Percentiles rank a stretch among this genome's conserved stretches.
Evolutionary conservation across 2,113 vertebrate species (phyloP).

Genomic region (Chloebia gouldiae): DNA sequence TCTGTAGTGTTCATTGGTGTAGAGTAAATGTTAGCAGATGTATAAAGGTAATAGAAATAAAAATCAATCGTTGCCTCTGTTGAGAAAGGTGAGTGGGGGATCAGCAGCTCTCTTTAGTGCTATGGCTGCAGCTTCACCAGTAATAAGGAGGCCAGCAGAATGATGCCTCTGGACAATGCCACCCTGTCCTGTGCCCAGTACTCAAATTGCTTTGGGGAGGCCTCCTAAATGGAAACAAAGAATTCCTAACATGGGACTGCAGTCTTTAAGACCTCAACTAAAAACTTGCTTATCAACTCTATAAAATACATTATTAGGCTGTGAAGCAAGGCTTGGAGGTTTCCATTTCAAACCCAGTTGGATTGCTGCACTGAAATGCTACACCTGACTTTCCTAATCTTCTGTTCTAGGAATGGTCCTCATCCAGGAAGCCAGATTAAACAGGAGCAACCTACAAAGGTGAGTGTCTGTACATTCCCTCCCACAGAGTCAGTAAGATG

Average conservation of each 20-base stretch:
- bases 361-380: not conserved
- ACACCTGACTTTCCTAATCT: not conserved
- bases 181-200: not conserved
- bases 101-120: not conserved
- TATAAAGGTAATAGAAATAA: not conserved
- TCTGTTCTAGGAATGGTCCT: slow-evolving; percentile 72
- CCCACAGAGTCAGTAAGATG: slow-evolving; percentile 53
- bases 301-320: not conserved
- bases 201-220: not conserved
- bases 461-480: slow-evolving; percentile 17
- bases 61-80: not conserved
- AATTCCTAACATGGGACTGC: not conserved
- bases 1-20: not conserved
- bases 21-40: not conserved
- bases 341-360: not conserved
- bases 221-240: not conserved
- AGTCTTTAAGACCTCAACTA: not conserved
- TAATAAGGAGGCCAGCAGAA: not conserved
- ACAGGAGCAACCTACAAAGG: slow-evolving; percentile 66
- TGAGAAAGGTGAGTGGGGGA: not conserved
- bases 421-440: slow-evolving; percentile 63
- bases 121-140: not conserved
- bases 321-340: not conserved
- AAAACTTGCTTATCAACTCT: not conserved
- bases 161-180: not conserved